Conservation (phyloP, 2,888 invertebrate species). For the Ernsta delagoae region DNA sequence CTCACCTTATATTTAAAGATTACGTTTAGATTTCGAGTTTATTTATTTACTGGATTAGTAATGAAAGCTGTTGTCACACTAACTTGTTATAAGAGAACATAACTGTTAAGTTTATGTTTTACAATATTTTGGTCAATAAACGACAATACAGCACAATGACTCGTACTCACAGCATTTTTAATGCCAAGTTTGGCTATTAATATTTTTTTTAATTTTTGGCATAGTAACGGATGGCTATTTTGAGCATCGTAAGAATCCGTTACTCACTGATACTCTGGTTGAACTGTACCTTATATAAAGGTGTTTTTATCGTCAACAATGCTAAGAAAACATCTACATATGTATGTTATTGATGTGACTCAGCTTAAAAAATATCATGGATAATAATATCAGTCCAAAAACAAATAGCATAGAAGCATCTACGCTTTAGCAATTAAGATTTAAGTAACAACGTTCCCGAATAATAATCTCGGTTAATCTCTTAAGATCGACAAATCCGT, state of each 20-base stretch:
- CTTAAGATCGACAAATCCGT: neutral
- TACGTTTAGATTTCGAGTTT: neutral
- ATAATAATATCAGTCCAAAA: neutral
- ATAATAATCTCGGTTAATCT: slow-evolving; percentile 6
- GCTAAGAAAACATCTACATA: too few species aligned
- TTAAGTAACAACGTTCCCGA: neutral
- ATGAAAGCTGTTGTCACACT: neutral
- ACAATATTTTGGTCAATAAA: neutral
- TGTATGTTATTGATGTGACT: too few species aligned
- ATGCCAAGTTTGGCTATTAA: too few species aligned
- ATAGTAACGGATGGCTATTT: too few species aligned
- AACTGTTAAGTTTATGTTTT: neutral
- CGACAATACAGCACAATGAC: neutral
- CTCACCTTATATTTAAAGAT: neutral
- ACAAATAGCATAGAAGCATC: neutral
- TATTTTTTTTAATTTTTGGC: too few species aligned
- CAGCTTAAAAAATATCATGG: too few species aligned
- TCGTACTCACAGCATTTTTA: neutral
- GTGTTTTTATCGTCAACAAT: too few species aligned
- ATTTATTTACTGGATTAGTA: neutral
- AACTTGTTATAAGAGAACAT: neutral
- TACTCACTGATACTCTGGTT: too few species aligned
- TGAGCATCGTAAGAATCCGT: too few species aligned
- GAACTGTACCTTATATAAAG: too few species aligned
- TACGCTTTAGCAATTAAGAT: neutral